Conservation (phyloP, 2,888 invertebrate species). For the Pseudococcus viburni region DNA sequence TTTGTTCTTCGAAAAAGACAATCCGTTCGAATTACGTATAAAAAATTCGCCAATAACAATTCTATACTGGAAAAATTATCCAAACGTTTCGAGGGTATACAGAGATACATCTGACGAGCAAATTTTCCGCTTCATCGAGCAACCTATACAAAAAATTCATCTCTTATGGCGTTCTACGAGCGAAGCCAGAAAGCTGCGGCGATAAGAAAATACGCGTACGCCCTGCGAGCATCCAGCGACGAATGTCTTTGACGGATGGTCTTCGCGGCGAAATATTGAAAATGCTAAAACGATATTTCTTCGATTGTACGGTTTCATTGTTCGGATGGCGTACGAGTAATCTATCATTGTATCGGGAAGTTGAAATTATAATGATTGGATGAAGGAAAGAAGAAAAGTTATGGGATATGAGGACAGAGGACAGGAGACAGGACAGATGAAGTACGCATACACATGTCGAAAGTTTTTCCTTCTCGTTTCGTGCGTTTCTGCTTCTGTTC, state of each 20-base stretch:
- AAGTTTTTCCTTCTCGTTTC: background rate
- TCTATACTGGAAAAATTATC: slow-evolving; percentile 4
- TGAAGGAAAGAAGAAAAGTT: background rate
- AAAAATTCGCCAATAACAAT: background rate
- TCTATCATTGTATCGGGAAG: slow-evolving; percentile 36
- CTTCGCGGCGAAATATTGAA: slow-evolving; percentile 32
- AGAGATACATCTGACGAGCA: background rate
- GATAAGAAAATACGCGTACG: background rate
- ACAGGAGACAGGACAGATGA: background rate
- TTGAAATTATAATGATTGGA: slow-evolving; percentile 34
- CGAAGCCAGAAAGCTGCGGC: slow-evolving; percentile 6
- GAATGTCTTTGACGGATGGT: slow-evolving; percentile 1
- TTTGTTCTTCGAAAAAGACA: background rate
- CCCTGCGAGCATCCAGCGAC: background rate
- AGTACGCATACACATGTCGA: background rate
- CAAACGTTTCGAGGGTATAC: background rate
- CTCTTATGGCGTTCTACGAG: background rate
- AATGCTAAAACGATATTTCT: background rate
- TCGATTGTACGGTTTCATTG: slow-evolving; percentile 11
- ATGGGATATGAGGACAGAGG: background rate
- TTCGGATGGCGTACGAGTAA: background rate
- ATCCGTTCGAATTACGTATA: background rate
- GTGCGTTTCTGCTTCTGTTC: background rate
- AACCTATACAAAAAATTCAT: slow-evolving; percentile 8
- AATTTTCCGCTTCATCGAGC: slow-evolving; percentile 29